Conservation (phyloP, 1,140 invertebrate species). For the Yoshiicerus persimilis region DNA sequence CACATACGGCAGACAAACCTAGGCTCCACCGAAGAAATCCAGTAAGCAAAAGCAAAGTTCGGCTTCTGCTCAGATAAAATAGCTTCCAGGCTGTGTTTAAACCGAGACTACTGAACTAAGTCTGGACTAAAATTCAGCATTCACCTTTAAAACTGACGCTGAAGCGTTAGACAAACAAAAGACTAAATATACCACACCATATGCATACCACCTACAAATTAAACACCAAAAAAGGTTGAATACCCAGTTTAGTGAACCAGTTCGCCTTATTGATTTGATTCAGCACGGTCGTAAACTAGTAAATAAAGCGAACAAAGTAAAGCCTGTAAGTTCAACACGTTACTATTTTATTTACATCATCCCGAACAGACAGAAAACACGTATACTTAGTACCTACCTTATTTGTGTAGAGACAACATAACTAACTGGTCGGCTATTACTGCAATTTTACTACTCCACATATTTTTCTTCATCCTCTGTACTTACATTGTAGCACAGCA, state of each 20-base stretch:
- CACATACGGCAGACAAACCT: background rate
- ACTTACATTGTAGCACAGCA: background rate
- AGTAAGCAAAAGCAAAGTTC: background rate
- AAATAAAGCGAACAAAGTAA: background rate
- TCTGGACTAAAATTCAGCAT: background rate
- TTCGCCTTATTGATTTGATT: background rate
- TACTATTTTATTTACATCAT: background rate
- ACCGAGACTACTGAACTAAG: background rate
- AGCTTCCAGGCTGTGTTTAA: background rate
- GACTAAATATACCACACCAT: background rate
- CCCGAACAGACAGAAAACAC: background rate
- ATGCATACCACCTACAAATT: background rate
- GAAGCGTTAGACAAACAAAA: background rate
- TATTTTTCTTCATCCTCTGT: background rate
- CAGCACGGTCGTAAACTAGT: background rate
- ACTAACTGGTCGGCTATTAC: background rate
- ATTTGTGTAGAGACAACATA: background rate
- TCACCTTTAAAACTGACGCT: background rate
- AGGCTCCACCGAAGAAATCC: background rate
- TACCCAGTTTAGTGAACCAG: background rate
- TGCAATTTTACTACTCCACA: background rate
- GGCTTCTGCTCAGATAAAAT: background rate
- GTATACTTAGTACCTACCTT: no score
- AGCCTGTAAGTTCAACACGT: background rate
- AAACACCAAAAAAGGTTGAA: background rate